phyloP scores from a whole-genome alignment of 2,888 invertebrate genomes.

The Clivina fossor region DNA sequence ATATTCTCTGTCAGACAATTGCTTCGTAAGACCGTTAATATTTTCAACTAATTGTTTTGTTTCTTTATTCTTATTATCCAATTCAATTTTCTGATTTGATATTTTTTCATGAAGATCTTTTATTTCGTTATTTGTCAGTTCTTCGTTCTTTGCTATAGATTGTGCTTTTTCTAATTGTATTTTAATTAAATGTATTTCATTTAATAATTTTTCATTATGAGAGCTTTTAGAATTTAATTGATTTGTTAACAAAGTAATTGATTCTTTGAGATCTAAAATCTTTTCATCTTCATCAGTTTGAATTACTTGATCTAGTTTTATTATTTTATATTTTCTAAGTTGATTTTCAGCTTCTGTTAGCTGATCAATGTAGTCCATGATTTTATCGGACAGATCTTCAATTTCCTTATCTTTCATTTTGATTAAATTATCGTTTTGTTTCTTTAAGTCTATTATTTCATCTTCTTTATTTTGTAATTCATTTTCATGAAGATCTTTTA shows the following conservation, averaged over 20 bases:
- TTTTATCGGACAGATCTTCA: neutral
- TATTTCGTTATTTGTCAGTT: neutral
- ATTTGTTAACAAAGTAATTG: neutral
- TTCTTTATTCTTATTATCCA: neutral
- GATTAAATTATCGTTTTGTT: neutral
- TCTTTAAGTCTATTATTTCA: neutral
- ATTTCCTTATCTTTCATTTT: slow-evolving; percentile 1
- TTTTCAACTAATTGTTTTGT: neutral
- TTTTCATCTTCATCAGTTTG: neutral
- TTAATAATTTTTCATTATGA: neutral
- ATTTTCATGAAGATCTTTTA: too few relatives aligned
- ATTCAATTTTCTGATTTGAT: too few relatives aligned
- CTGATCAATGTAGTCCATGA: neutral
- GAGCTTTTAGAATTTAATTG: neutral
- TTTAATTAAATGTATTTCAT: neutral
- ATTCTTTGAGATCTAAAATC: slow-evolving; percentile 10
- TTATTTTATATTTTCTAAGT: slow-evolving; percentile 10
- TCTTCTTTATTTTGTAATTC: too few relatives aligned
- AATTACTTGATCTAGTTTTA: slow-evolving; percentile 28
- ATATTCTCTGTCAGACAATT: too few relatives aligned
- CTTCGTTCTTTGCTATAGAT: neutral
- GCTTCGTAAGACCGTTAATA: too few relatives aligned
- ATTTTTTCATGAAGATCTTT: too few relatives aligned
- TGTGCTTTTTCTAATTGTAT: neutral
- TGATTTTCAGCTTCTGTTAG: slow-evolving; percentile 17